A percentile compares a stretch with the other conserved stretches of the same genome.
phyloP scores from a whole-genome alignment of 2,113 vertebrate species.

The Charina bottae region DNA sequence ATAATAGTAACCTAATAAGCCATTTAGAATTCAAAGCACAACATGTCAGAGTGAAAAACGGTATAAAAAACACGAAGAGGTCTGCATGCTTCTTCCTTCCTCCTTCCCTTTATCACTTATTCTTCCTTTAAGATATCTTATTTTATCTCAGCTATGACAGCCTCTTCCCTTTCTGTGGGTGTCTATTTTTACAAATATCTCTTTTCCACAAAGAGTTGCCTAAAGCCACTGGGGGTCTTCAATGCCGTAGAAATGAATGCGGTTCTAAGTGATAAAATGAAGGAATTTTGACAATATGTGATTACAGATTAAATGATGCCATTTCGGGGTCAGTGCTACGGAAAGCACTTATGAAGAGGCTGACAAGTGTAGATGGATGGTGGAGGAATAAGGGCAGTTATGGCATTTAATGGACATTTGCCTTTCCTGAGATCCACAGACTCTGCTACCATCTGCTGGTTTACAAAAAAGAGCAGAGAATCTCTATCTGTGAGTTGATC shows the following conservation, averaged over 20 bases:
- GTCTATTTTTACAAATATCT: conserved; percentile 33
- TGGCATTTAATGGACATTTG: background rate
- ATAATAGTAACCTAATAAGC: conserved; percentile 4
- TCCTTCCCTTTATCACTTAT: background rate
- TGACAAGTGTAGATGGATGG: conserved; percentile 61
- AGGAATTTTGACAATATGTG: conserved; percentile 54
- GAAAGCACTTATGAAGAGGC: conserved; percentile 46
- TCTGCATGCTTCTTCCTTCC: background rate
- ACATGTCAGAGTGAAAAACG: background rate
- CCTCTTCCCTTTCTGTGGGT: background rate
- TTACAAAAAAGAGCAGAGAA: conserved; percentile 40
- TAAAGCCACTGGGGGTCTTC: conserved; percentile 36
- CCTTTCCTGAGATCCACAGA: conserved; percentile 42
- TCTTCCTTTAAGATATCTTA: background rate
- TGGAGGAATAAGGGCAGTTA: conserved; percentile 41
- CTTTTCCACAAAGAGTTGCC: conserved; percentile 23
- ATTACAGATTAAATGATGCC: conserved; percentile 68
- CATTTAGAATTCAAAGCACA: conserved; percentile 14
- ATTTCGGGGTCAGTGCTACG: conserved; percentile 64
- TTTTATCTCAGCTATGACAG: conserved; percentile 10
- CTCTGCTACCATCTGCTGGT: conserved; percentile 79
- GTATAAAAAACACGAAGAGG: background rate
- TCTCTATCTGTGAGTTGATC: conserved; percentile 59
- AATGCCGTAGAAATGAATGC: conserved; percentile 44
- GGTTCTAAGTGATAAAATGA: conserved; percentile 52